phyloP scores from a whole-genome alignment of 1,140 invertebrate genomes.

The Chionoecetes opilio region DNA sequence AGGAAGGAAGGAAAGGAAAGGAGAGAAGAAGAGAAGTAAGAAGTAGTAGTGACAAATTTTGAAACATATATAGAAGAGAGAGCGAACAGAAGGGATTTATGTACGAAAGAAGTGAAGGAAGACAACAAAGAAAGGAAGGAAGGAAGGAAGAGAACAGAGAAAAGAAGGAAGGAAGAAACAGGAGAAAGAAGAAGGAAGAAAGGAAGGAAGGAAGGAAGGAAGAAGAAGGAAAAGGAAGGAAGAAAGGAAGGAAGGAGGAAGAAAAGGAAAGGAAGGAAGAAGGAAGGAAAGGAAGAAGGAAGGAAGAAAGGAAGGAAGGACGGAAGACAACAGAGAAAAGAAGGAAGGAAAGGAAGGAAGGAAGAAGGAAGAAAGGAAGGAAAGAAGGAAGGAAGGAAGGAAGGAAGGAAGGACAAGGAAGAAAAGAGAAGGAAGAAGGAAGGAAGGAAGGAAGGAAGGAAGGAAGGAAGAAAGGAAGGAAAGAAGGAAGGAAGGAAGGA shows the following conservation, averaged over 20 bases:
- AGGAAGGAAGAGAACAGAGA: neutral
- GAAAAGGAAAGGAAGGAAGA: neutral
- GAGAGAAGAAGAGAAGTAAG: too few species aligned
- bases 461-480: too few species aligned
- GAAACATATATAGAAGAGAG: too few species aligned
- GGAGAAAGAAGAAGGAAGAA: too few species aligned
- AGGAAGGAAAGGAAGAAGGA: neutral
- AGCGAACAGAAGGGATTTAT: neutral
- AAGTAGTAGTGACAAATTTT: too few species aligned
- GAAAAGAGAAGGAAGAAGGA: neutral
- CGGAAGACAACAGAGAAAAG: neutral
- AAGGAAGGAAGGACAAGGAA: neutral
- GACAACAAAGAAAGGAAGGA: neutral
- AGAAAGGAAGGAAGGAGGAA: neutral
- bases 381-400: neutral
- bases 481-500: neutral
- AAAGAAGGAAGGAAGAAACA: neutral
- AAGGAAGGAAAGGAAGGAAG: neutral
- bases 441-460: neutral
- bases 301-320: neutral
- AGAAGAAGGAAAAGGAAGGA: neutral
- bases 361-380: neutral
- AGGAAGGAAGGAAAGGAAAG: too few species aligned
- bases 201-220: neutral
- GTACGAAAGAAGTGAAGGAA: neutral